phyloP scores from a whole-genome alignment of 1,140 invertebrate species.

The Zaprionus kolodkinae region DNA sequence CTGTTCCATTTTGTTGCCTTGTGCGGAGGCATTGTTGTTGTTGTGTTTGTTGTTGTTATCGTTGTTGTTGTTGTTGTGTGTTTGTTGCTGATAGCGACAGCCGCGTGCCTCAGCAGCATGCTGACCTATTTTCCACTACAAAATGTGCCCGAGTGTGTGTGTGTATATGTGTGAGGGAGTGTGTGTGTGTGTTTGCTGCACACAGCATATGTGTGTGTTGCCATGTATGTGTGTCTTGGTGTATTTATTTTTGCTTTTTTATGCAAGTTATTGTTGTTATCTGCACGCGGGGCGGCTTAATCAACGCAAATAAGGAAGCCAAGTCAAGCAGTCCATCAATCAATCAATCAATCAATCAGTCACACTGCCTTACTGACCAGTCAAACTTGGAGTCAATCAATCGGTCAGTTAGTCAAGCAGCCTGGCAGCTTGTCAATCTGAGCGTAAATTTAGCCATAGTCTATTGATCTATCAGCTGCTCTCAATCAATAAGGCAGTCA shows the following conservation, averaged over 20 bases:
- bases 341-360: constrained; percentile 14
- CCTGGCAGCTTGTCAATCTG: not conserved
- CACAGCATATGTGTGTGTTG: constrained; percentile 7
- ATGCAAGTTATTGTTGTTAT: constrained; percentile 68
- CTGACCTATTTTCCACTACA: constrained; percentile 64
- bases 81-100: constrained; percentile 42
- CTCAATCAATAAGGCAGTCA: not conserved
- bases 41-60: constrained; percentile 8
- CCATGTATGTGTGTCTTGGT: constrained; percentile 8
- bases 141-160: not conserved
- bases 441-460: not conserved
- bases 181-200: constrained; percentile 20
- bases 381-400: constrained; percentile 19
- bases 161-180: not conserved
- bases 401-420: not conserved
- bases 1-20: constrained; percentile 39
- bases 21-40: constrained; percentile 23
- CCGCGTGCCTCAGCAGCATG: constrained; percentile 21
- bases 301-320: constrained; percentile 70
- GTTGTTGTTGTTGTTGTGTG: constrained; percentile 1
- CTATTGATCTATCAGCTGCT: not conserved
- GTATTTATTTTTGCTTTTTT: constrained; percentile 54
- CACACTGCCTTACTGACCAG: constrained; percentile 18
- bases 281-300: constrained; percentile 50
- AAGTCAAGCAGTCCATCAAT: constrained; percentile 23